These are phyloP conservation scores for Drosophila guanche DNA, from an alignment of 1,140 invertebrate species.

Conservation along the genomic window DNA sequence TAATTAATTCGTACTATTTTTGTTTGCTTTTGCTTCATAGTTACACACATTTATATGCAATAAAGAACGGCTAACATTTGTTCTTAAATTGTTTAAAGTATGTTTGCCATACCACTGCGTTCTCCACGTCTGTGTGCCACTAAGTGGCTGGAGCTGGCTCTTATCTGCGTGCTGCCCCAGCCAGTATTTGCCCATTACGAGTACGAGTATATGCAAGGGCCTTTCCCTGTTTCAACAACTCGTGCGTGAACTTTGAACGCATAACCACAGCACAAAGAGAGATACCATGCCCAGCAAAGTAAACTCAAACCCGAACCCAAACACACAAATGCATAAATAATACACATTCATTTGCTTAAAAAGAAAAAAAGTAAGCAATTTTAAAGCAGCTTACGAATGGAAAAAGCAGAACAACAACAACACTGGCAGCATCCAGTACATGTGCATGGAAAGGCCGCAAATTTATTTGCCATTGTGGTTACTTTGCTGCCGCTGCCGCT, in stretches of 20 bases:
- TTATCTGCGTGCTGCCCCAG: slow-evolving; percentile 8
- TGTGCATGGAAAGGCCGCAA: slow-evolving; percentile 58
- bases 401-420: slow-evolving; percentile 20
- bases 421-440: slow-evolving; percentile 38
- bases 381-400: slow-evolving; percentile 42
- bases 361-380: slow-evolving; percentile 31
- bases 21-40: slow-evolving; percentile 21
- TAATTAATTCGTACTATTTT: slow-evolving; percentile 41
- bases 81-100: slow-evolving; percentile 14
- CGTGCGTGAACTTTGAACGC: slow-evolving; percentile 49
- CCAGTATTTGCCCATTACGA: slow-evolving; percentile 39
- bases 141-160: neutral
- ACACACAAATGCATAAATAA: slow-evolving; percentile 46
- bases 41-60: neutral
- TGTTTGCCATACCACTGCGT: neutral
- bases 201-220: slow-evolving; percentile 25
- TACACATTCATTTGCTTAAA: slow-evolving; percentile 48
- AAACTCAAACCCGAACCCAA: slow-evolving; percentile 37
- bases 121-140: neutral
- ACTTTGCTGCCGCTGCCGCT: slow-evolving; percentile 41
- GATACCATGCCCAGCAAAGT: slow-evolving; percentile 26
- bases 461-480: slow-evolving; percentile 80
- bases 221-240: slow-evolving; percentile 65
- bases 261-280: slow-evolving; percentile 12
- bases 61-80: no score